Base-by-base conservation (phyloP, 2,113 vertebrate species). In the Pygoscelis antarcticus region DNA sequence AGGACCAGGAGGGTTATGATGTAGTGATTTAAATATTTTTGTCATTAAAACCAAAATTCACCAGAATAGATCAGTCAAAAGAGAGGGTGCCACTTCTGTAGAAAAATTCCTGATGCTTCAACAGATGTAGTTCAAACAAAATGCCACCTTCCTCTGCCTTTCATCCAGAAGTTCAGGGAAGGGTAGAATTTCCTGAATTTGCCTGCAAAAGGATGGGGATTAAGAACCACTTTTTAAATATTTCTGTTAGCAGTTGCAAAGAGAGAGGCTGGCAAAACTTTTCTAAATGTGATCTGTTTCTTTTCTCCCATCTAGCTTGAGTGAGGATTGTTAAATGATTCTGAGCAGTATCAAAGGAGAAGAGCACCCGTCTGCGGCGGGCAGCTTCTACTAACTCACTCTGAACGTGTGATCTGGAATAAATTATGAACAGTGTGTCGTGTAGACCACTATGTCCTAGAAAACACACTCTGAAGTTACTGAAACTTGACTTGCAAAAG, bases 281-380 rank as follows among this genome's bases (percentile, higher is more conserved):
- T 26, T 70, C 29, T 46, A 27, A 85, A 17, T 26, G 8, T n/a
- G 27, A 77, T 65, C 52, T 30, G 6, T 70, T 93, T 88, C 78
- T 88, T 58, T 80, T 69, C 66, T 93, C 40, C 40, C 46, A 27
- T 92, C 30, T 80, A 77, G 38, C 75, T 57, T 88, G 71, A 96
- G 92, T 77, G 60, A 93, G 75, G 79, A 71, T 60, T 82, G 38
- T 64, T 87, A 84, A 82, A 55, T 49, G 34, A 66, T 77, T 87
- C 78, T 90, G 66, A 94, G 92, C 46, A 77, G 62, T 58, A 94
- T 66, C 71, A 90, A 61, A 94, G 84, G 44, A 95, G 92, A 70
- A 54, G 52, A 93, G 84, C 78, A 91, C 36, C 18, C 4, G 1
- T 85, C 40, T 87, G 62, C 0, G 0, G 69, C 1, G 0, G 49